Conservation (phyloP, 2,113 vertebrate genomes). For the Mungos mungo region DNA sequence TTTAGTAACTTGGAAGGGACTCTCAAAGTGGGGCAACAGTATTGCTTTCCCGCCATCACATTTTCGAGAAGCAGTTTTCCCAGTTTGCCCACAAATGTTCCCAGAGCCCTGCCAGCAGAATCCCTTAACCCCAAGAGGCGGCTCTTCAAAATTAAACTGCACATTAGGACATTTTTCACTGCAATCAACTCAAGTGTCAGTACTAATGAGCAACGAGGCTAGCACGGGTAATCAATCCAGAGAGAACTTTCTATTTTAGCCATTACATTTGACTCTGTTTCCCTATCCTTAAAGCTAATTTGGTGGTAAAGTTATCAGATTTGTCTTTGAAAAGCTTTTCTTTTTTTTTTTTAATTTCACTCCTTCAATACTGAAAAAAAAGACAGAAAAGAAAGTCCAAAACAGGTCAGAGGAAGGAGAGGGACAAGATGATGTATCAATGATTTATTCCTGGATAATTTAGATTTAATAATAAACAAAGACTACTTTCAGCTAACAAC, state of each 20-base stretch:
- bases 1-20: constrained; percentile 61
- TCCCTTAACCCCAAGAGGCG: constrained; percentile 19
- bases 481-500: neutral
- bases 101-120: constrained; percentile 59
- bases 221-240: neutral
- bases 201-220: neutral
- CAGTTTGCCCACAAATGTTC: constrained; percentile 61
- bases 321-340: neutral
- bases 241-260: neutral
- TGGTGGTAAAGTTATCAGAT: neutral
- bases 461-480: neutral
- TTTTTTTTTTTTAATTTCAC: neutral
- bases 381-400: neutral
- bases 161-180: constrained; percentile 33
- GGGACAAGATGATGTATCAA: neutral
- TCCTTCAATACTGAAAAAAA: neutral
- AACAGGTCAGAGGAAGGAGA: neutral
- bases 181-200: neutral
- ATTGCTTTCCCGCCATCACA: neutral
- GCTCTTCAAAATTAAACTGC: constrained; percentile 42
- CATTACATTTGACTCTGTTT: neutral
- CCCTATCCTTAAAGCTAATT: neutral
- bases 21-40: constrained; percentile 19
- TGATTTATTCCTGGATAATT: neutral
- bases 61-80: constrained; percentile 65